These are phyloP conservation scores for Gonioctena quinquepunctata DNA, from an alignment of 1,140 invertebrate genomes.

Conservation along the genomic window DNA sequence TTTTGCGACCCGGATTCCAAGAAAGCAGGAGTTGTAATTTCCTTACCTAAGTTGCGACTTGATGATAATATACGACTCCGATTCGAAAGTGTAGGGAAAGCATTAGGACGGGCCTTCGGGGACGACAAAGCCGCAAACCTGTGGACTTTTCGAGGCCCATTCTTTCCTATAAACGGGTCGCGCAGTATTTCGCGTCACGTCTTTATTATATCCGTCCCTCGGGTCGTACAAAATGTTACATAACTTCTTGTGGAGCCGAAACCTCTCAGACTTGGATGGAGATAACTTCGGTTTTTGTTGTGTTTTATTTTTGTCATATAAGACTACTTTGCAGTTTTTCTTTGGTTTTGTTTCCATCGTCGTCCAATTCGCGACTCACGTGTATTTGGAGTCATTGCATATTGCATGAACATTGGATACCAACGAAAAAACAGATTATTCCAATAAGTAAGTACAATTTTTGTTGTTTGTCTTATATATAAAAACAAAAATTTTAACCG, in stretches of 20 bases:
- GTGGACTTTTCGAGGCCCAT: slow-evolving; percentile 33
- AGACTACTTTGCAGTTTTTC: neutral
- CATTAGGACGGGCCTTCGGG: slow-evolving; percentile 33
- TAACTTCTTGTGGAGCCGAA: slow-evolving; percentile 52
- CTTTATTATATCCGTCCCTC: slow-evolving; percentile 52
- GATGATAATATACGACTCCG: slow-evolving; percentile 42
- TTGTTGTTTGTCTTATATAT: too few relatives aligned
- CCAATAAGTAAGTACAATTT: too few relatives aligned
- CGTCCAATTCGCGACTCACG: neutral
- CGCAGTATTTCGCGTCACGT: slow-evolving; percentile 49
- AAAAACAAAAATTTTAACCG: too few relatives aligned
- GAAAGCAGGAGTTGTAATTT: neutral
- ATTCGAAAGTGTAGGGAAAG: slow-evolving; percentile 33
- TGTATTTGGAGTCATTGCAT: neutral
- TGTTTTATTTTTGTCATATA: slow-evolving; percentile 13
- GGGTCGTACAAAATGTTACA: slow-evolving; percentile 49
- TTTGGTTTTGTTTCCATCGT: neutral
- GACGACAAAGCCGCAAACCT: slow-evolving; percentile 36
- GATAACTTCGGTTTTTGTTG: slow-evolving; percentile 4
- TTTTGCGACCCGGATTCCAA: neutral
- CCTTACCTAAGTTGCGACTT: slow-evolving; percentile 8
- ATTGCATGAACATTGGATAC: too few relatives aligned
- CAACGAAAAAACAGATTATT: too few relatives aligned
- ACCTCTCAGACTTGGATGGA: slow-evolving; percentile 32
- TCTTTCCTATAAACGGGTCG: slow-evolving; percentile 42